Evolutionary conservation across 1,140 invertebrate genomes (phyloP).

Genomic region (Papilio helenus): DNA sequence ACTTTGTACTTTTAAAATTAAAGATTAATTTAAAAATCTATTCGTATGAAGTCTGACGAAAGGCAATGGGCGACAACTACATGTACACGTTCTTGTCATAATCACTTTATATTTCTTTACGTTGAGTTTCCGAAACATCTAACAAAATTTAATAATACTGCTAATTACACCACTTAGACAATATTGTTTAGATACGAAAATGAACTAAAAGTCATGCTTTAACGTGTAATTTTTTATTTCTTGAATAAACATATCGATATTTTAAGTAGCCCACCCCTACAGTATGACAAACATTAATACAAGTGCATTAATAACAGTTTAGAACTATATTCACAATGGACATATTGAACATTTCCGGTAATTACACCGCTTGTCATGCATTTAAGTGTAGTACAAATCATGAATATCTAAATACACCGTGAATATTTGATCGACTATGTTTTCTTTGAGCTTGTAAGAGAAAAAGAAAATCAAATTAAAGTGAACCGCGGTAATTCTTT

Average conservation of each 20-base stretch:
- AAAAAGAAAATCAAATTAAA: constrained; percentile 34
- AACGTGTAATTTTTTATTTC: not conserved
- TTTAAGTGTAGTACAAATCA: constrained; percentile 41
- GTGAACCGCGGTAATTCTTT: constrained; percentile 90
- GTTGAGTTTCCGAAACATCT: not conserved
- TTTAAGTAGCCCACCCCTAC: constrained; percentile 1
- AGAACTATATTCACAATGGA: constrained; percentile 47
- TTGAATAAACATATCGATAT: constrained; percentile 27
- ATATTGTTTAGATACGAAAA: not conserved
- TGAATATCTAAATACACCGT: constrained; percentile 35
- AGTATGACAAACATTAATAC: constrained; percentile 39
- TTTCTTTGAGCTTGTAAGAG: not conserved
- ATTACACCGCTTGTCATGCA: constrained; percentile 62
- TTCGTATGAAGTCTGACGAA: no score
- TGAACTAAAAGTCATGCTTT: not conserved
- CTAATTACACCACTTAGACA: not conserved
- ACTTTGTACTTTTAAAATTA: no score
- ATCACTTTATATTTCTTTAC: not conserved
- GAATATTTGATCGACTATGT: constrained; percentile 28
- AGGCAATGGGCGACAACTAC: no score
- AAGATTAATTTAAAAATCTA: no score
- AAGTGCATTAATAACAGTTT: constrained; percentile 65
- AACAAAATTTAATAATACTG: not conserved
- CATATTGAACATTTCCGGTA: constrained; percentile 65
- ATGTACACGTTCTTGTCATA: not conserved